Base-by-base conservation (phyloP, 2,797 vertebrate species). In the Poecilia wingei region DNA sequence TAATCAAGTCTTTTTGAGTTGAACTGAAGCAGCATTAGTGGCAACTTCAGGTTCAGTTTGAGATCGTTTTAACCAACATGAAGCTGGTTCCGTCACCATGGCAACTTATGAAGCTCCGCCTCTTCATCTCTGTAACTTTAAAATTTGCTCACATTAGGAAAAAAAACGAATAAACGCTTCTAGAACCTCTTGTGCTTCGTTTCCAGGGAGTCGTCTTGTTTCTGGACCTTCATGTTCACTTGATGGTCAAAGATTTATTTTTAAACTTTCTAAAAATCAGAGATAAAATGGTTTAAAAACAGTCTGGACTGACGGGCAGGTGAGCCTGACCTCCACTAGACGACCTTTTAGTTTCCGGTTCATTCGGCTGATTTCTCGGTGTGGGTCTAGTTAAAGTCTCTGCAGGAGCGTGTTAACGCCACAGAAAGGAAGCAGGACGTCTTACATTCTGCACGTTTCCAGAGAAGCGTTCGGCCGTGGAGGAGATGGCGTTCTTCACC, bases 371-470 rank as follows among this genome's bases (percentile, higher is more conserved):
- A 9, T 20, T 33, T 4, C 16, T 66, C n/a, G 33, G 6, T 36
- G 31, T 1, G 18, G 31, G 31, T 66, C 61, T 66, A 12, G 9
- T 39, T 20, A 36, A 66, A 66, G 18, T 20, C 61, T 10, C 61
- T 12, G 36, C 36, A 25, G 36, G 9, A 9, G 39, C 1, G 20
- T 22, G 18, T 25, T 25, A 22, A 25, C 6, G 18, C 33, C 64
- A 20, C 3, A 12, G 4, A 41, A 41, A 25, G 25, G 6, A 72
- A 25, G 9, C 46, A 6, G 25, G 39, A 41, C 25, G 12, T 73
- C 98, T 98, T 94, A 99, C 98, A 22, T 99, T 99, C 90, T 99
- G 98, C 97, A 98, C 97, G 91, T 99, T 99, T 74, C 98, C 98
- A 84, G 98, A 99, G 92, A 99, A 99, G 49, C 98, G 96, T 91